Evolutionary conservation across 2,113 vertebrate species (phyloP).

Genomic region (Gobiocypris rarus): DNA sequence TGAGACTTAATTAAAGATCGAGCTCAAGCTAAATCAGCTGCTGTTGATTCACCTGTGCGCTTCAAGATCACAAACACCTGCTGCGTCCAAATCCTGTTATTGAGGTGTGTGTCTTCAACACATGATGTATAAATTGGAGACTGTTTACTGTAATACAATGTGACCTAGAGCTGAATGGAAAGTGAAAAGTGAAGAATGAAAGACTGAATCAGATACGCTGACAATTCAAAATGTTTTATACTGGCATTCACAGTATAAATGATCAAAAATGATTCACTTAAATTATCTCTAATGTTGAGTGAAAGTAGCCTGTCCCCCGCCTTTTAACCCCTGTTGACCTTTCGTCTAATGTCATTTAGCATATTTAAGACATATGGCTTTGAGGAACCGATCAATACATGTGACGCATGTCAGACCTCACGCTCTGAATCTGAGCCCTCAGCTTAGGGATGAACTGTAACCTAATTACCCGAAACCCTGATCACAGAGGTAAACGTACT

Average conservation of each 20-base stretch:
- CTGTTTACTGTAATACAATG: not conserved
- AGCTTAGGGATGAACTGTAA: not conserved
- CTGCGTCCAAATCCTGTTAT: not conserved
- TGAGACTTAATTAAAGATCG: constrained; percentile 23
- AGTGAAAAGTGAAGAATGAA: not conserved
- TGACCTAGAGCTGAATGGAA: not conserved
- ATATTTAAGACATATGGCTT: constrained; percentile 7
- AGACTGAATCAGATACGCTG: not conserved
- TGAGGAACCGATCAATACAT: constrained; percentile 34
- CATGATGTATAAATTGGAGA: not conserved
- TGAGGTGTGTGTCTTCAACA: not conserved
- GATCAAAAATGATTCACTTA: constrained; percentile 18
- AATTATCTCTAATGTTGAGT: not conserved
- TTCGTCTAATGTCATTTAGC: constrained; percentile 33
- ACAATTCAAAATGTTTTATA: too few species aligned
- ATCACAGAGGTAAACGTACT: not conserved
- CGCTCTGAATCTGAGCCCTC: constrained; percentile 14
- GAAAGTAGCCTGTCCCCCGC: not conserved
- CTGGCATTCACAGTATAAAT: constrained; percentile 2
- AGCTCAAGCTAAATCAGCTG: constrained; percentile 4
- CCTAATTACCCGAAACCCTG: constrained; percentile 3
- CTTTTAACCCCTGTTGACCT: constrained; percentile 50
- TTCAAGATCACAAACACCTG: constrained; percentile 11
- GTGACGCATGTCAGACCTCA: constrained; percentile 2
- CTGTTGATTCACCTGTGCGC: constrained; percentile 7